Evolutionary conservation across 2,888 invertebrate genomes (phyloP).

Genomic region (Drosophila recens): DNA sequence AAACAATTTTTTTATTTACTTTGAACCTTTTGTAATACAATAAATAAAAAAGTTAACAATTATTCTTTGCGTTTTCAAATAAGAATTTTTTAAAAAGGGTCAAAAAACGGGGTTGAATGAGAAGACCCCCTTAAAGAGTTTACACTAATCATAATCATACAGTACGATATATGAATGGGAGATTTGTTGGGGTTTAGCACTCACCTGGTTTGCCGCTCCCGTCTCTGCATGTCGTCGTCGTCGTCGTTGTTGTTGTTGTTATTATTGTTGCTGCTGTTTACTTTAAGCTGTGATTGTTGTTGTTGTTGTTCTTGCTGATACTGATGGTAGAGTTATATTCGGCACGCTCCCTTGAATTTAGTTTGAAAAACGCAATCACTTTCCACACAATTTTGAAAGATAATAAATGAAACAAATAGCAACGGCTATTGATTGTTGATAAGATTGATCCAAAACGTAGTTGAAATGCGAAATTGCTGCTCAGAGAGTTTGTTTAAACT

Average conservation of each 20-base stretch:
- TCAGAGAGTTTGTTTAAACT: conserved; percentile 32
- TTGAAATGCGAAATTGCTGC: conserved; percentile 47
- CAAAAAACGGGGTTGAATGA: too few species aligned
- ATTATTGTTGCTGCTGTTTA: conserved; percentile 11
- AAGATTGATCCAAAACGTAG: conserved; percentile 44
- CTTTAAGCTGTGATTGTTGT: conserved; percentile 1
- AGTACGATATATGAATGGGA: background rate
- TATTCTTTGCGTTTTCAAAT: too few species aligned
- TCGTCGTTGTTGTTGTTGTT: conserved; percentile 30
- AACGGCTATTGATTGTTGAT: conserved; percentile 49
- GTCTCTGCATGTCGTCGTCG: conserved; percentile 65
- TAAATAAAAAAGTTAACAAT: too few species aligned
- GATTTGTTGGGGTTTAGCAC: conserved; percentile 22
- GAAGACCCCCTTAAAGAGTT: too few species aligned
- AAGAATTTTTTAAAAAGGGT: too few species aligned
- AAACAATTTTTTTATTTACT: too few species aligned
- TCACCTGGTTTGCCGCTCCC: conserved; percentile 74
- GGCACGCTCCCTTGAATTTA: conserved; percentile 51
- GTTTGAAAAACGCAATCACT: conserved; percentile 60
- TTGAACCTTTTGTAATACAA: too few species aligned
- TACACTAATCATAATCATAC: background rate
- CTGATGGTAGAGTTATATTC: conserved; percentile 22
- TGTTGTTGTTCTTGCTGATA: conserved; percentile 4
- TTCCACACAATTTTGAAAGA: conserved; percentile 65
- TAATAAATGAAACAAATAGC: conserved; percentile 54